Percentiles rank a stretch among this genome's conserved stretches.
Conservation (phyloP, 2,797 vertebrate genomes). For the Coilia nasus region DNA sequence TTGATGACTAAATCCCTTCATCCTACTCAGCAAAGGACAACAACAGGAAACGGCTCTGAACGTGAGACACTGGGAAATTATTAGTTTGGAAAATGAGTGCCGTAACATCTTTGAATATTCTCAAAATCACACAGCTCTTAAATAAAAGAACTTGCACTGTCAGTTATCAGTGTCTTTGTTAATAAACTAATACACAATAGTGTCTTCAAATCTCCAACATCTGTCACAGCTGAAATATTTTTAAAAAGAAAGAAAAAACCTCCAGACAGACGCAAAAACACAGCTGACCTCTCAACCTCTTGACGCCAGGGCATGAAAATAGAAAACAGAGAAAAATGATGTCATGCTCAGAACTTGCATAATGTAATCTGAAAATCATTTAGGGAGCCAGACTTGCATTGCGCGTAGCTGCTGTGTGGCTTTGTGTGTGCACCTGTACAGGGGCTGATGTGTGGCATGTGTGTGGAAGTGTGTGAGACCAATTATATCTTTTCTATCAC, state of each 20-base stretch:
- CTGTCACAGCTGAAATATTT: not conserved
- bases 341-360: not conserved
- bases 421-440: not conserved
- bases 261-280: not conserved
- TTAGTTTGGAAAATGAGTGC: not conserved
- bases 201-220: not conserved
- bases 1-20: not conserved
- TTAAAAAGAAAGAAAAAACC: not conserved
- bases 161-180: not conserved
- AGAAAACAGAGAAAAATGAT: not conserved
- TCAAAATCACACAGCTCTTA: not conserved
- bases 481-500: no score
- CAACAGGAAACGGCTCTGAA: not conserved
- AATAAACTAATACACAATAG: not conserved
- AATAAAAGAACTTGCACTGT: not conserved
- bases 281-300: not conserved
- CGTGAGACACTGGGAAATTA: not conserved
- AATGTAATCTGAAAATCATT: not conserved
- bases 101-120: no score
- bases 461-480: no score
- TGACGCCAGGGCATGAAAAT: not conserved
- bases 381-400: not conserved
- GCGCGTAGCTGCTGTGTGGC: not conserved
- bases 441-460: no score
- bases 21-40: no score